Base-by-base conservation (phyloP, 1,140 invertebrate species). In the Aleiodes sp. region DNA sequence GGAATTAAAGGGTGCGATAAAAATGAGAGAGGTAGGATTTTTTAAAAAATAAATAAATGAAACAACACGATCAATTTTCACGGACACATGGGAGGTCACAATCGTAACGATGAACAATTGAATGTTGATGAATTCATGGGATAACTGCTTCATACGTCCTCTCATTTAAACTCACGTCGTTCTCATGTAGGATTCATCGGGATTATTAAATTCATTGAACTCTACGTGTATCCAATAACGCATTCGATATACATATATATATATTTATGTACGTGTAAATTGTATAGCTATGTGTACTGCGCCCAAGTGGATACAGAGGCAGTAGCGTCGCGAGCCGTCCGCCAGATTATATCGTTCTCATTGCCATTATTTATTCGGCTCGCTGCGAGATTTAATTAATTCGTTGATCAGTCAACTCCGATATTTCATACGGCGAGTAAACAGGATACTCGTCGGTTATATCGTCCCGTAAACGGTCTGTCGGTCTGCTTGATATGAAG, bases 291-390 rank as follows among this genome's bases (percentile, higher is more conserved):
- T 4, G 16, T 46, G 41, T 46, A 24, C 26, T 21, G 21, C 6
- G 43, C 35, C n/a, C 7, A 52, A 52, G 46, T 52, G 9, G 1
- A 52, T 52, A 26, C 10, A 16, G 7, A 52, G 46, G 1, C 64
- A 56, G 46, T 37, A 35, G 31, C 46, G 28, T 52, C 56, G 39
- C 29, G 31, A 39, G 41, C 46, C 37, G 21, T 46, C 65, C 52
- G 62, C 52, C 61, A 72, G 70, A 72, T 72, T 69, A 72, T 72
- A 72, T 65, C 66, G 62, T 62, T 64, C 62, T 69, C 63, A 72
- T 72, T 72, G 70, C 64, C 66, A 72, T 68, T 68, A 65, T 69
- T 68, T 65, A 72, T 72, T 52, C 31, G 56, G 62, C 56, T 72
- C 52, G 62, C 16, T 35, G 31, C 33, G 37, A 69, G 41, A 70